These are phyloP conservation scores for Onthophagus taurus DNA, from an alignment of 1,140 invertebrate genomes.

Conservation along the genomic window DNA sequence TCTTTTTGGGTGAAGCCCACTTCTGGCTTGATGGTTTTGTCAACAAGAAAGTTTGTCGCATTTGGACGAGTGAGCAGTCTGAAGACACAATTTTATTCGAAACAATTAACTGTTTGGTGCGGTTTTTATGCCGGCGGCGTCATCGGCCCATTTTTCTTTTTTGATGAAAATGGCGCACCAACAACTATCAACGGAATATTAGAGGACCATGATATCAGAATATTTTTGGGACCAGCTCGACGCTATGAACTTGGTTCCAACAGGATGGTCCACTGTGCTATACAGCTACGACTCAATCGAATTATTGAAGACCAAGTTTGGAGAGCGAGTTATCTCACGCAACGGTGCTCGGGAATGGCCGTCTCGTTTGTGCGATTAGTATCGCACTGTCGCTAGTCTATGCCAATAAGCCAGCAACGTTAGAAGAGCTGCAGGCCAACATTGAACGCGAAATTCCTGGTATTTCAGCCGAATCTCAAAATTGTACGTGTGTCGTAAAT, in stretches of 20 bases:
- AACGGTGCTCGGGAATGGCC: not conserved
- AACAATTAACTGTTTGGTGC: conserved; percentile 32
- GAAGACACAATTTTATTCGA: conserved; percentile 23
- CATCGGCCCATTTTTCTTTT: conserved; percentile 22
- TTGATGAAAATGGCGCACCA: conserved; percentile 15
- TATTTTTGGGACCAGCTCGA: not conserved
- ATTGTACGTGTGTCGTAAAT: not conserved
- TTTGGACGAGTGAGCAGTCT: conserved; percentile 17
- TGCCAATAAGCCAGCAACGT: not conserved
- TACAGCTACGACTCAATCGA: conserved; percentile 3
- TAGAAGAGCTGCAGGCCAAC: not conserved
- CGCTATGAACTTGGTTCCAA: conserved; percentile 7
- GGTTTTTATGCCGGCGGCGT: conserved; percentile 8
- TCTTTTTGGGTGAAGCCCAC: conserved; percentile 26
- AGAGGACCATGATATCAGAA: conserved; percentile 5
- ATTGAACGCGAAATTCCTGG: not conserved
- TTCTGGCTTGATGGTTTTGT: conserved; percentile 24
- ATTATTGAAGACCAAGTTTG: conserved; percentile 1
- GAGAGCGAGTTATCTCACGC: conserved; percentile 1
- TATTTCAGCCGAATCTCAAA: too few relatives aligned
- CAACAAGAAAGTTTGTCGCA: conserved; percentile 24
- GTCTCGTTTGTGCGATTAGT: conserved; percentile 1
- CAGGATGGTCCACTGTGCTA: conserved; percentile 8
- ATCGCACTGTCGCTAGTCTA: not conserved
- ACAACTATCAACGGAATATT: conserved; percentile 19